Conservation (phyloP, 2,113 vertebrate species). For the Lophius piscatorius region DNA sequence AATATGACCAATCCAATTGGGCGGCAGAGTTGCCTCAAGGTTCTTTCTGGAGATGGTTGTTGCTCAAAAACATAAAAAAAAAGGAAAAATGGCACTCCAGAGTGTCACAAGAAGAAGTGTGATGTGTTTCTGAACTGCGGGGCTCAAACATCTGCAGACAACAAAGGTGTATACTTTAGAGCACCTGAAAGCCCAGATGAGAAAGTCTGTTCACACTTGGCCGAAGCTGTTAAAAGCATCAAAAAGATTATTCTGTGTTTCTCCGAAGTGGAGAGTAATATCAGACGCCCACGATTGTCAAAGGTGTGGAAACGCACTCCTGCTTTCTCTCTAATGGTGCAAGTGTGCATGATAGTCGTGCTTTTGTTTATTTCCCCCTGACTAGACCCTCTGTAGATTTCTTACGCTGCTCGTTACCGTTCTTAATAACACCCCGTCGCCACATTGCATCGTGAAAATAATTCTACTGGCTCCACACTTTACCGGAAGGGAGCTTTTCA, state of each 20-base stretch:
- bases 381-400: slow-evolving; percentile 2
- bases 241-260: not conserved
- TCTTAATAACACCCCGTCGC: slow-evolving; percentile 16
- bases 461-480: not conserved
- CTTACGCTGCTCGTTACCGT: slow-evolving; percentile 19
- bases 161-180: not conserved
- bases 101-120: not conserved
- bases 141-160: not conserved
- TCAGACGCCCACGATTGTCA: not conserved
- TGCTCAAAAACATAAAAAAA: too few relatives aligned
- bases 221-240: too few relatives aligned
- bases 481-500: not conserved
- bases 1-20: too few relatives aligned
- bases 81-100: not conserved
- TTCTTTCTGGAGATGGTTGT: too few relatives aligned
- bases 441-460: slow-evolving; percentile 8
- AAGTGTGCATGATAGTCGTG: not conserved
- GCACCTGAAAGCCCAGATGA: not conserved
- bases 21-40: too few relatives aligned
- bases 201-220: not conserved
- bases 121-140: not conserved
- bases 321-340: slow-evolving; percentile 3
- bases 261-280: not conserved
- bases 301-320: not conserved
- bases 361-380: not conserved